Conservation (phyloP, 64 coral and sea anemone species). For the Pocillopora damicornis region DNA sequence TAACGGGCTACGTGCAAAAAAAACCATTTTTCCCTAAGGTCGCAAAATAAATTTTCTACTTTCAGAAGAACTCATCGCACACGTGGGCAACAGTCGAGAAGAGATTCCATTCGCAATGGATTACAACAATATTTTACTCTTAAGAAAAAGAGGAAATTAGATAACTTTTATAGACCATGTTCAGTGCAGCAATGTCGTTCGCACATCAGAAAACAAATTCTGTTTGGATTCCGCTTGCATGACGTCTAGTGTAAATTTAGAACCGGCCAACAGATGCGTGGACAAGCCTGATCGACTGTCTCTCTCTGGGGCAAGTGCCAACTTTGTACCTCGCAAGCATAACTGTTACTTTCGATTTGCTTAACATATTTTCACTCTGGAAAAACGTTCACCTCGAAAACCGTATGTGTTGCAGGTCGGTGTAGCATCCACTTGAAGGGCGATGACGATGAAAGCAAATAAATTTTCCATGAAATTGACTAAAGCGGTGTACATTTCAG, state of each 20-base stretch:
- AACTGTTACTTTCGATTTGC: not conserved
- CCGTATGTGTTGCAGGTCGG: not conserved
- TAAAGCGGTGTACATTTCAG: not conserved
- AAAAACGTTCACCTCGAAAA: not conserved
- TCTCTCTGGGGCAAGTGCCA: not conserved
- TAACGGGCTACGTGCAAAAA: too few species aligned
- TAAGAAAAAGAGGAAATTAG: not conserved
- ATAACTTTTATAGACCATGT: not conserved
- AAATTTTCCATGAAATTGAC: not conserved
- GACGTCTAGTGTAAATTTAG: slow-evolving; percentile 27
- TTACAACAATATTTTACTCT: not conserved
- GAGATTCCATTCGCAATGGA: not conserved
- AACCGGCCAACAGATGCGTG: not conserved
- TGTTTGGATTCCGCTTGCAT: slow-evolving; percentile 7
- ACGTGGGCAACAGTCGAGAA: not conserved
- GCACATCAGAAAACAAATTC: not conserved
- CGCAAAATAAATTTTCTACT: too few species aligned
- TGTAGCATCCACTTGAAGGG: not conserved
- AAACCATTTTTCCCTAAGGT: too few species aligned
- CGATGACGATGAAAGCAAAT: not conserved
- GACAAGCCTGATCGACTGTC: not conserved
- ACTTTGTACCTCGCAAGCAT: not conserved
- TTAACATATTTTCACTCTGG: not conserved
- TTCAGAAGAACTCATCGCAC: too few species aligned
- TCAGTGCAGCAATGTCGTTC: not conserved